Evolutionary conservation across 1,140 invertebrate species (phyloP).

Genomic region (Ylistrum balloti): DNA sequence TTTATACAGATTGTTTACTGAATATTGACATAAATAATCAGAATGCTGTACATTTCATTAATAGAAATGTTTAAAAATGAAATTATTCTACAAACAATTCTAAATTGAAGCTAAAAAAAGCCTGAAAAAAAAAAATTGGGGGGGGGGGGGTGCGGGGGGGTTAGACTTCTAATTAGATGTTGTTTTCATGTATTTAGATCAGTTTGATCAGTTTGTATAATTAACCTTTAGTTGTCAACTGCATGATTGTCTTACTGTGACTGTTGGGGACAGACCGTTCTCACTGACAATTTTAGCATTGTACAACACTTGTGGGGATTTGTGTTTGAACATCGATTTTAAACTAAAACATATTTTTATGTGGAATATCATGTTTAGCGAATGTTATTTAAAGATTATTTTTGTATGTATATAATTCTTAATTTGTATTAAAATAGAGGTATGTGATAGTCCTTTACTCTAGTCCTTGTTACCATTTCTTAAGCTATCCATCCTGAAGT

Average conservation of each 20-base stretch:
- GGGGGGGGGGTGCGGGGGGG: no score
- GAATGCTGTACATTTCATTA: no score
- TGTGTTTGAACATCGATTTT: not conserved
- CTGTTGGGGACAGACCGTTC: slow-evolving; percentile 22
- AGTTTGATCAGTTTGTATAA: no score
- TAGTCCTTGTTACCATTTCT: not conserved
- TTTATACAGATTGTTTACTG: no score
- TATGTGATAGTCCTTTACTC: not conserved
- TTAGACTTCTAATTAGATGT: no score
- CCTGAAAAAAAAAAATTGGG: no score
- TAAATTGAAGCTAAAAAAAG: no score
- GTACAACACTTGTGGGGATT: not conserved
- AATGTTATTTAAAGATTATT: slow-evolving; percentile 7
- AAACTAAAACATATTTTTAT: not conserved
- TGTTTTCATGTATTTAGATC: no score
- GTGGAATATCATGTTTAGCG: not conserved
- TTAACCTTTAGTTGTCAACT: no score
- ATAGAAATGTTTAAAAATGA: no score
- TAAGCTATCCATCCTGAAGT: not conserved
- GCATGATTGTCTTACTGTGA: not conserved
- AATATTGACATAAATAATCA: no score
- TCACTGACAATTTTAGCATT: not conserved
- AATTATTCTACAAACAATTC: no score
- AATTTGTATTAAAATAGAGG: not conserved
- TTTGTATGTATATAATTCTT: slow-evolving; percentile 19